A percentile compares a stretch with the other conserved stretches of the same genome.
Evolutionary conservation across 2,888 invertebrate genomes (phyloP).

Genomic region (Trachelus iudaicus): DNA sequence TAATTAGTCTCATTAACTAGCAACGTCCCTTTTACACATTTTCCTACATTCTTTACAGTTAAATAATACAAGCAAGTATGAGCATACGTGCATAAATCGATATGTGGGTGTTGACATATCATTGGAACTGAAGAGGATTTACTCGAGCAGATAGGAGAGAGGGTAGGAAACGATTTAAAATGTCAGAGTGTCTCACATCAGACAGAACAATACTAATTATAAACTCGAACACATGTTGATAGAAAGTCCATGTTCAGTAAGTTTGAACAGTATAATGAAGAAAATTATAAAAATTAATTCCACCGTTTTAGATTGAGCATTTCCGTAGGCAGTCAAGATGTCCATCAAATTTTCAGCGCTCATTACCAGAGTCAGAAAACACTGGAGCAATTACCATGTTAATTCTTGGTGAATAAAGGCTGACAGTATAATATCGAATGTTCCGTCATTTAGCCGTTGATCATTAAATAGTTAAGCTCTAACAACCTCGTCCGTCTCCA

Average conservation of each 20-base stretch:
- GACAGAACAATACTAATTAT: background rate
- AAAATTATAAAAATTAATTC: constrained; percentile 35
- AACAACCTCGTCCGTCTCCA: background rate
- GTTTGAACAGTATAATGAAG: constrained; percentile 5
- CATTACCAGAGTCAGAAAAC: background rate
- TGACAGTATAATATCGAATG: background rate
- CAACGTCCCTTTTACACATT: background rate
- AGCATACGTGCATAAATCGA: background rate
- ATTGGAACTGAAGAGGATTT: background rate
- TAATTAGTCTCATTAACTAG: background rate
- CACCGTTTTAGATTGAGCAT: constrained; percentile 52
- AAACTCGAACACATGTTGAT: background rate
- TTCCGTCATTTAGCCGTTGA: background rate
- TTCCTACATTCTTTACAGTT: background rate
- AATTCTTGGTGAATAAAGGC: background rate
- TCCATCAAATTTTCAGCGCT: background rate
- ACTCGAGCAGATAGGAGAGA: background rate
- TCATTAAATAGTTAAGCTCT: background rate
- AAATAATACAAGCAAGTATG: background rate
- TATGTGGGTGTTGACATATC: background rate
- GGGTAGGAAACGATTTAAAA: background rate
- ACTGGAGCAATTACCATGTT: background rate
- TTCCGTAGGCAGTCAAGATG: constrained; percentile 35
- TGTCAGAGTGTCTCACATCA: background rate
- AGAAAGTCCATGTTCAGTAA: background rate